These are phyloP conservation scores for Zophobas morio DNA, from an alignment of 1,140 invertebrate species.

Conservation along the genomic window DNA sequence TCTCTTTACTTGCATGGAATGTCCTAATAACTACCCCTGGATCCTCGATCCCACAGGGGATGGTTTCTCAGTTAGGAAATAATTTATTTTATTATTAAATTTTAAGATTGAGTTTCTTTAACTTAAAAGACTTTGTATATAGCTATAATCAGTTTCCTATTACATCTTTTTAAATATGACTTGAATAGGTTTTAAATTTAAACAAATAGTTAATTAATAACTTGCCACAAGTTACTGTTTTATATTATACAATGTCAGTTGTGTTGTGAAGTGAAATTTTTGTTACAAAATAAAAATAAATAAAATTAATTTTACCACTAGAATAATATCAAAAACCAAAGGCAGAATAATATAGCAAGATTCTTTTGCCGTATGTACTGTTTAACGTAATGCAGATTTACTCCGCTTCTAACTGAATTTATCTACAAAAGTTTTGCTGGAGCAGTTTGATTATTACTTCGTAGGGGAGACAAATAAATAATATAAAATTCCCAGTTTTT, in stretches of 20 bases:
- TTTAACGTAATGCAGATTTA: too few species aligned
- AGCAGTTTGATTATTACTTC: too few species aligned
- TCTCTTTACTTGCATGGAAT: slow-evolving; percentile 96
- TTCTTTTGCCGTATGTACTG: too few species aligned
- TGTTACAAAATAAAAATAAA: slow-evolving; percentile 17
- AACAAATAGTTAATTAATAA: slow-evolving; percentile 20
- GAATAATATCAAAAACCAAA: too few species aligned
- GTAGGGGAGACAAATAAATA: too few species aligned
- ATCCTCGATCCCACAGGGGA: slow-evolving; percentile 95
- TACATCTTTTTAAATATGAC: background rate
- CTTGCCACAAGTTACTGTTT: slow-evolving; percentile 26
- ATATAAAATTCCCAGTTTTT: too few species aligned
- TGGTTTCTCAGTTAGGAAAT: slow-evolving; percentile 88
- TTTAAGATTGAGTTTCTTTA: slow-evolving; percentile 26
- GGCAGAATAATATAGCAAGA: too few species aligned
- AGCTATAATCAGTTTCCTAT: slow-evolving; percentile 43
- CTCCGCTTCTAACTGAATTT: too few species aligned
- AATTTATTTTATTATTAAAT: slow-evolving; percentile 63
- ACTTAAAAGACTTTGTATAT: slow-evolving; percentile 51
- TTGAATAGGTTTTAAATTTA: slow-evolving; percentile 11
- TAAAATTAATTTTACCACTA: too few species aligned
- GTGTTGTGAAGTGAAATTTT: slow-evolving; percentile 29
- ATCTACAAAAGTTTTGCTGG: too few species aligned
- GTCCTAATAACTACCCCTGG: slow-evolving; percentile 96
- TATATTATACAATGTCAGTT: slow-evolving; percentile 19